Percentiles rank a stretch among this genome's conserved stretches.
These are phyloP conservation scores for Coryphaenoides rupestris DNA, from an alignment of 2,113 vertebrate genomes.

Conservation along the genomic window DNA sequence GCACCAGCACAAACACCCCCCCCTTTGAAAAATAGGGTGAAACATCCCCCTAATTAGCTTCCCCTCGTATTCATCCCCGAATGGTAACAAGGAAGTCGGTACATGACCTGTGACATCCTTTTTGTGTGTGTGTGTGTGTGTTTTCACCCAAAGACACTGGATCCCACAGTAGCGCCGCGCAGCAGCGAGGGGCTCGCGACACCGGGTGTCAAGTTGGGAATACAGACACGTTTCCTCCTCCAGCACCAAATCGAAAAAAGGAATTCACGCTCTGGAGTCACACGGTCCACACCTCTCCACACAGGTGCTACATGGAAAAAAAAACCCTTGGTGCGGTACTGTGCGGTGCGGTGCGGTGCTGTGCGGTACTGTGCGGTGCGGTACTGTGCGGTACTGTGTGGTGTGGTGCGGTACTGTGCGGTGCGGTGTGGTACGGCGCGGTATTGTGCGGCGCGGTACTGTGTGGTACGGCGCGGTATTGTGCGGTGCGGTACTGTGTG, in stretches of 20 bases:
- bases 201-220: slow-evolving; percentile 45
- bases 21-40: slow-evolving; percentile 3
- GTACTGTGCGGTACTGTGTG: slow-evolving; percentile 1
- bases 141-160: slow-evolving; percentile 16
- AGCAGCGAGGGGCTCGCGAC: slow-evolving; percentile 14
- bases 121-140: no score
- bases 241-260: slow-evolving; percentile 33
- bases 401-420: no score
- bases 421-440: neutral
- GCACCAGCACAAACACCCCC: no score
- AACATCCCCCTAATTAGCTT: slow-evolving; percentile 20
- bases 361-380: no score
- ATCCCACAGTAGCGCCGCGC: slow-evolving; percentile 38
- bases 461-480: neutral
- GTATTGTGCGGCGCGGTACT: no score
- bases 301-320: slow-evolving; percentile 48
- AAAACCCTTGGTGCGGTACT: slow-evolving; percentile 32
- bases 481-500: no score
- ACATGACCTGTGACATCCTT: slow-evolving; percentile 35
- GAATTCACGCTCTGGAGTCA: slow-evolving; percentile 55
- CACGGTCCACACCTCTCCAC: slow-evolving; percentile 44
- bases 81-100: slow-evolving; percentile 10
- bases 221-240: slow-evolving; percentile 45
- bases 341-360: neutral
- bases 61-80: slow-evolving; percentile 18